phyloP scores from a whole-genome alignment of 53 echinoderm and acorn worm species.

The Actinopyga echinites region DNA sequence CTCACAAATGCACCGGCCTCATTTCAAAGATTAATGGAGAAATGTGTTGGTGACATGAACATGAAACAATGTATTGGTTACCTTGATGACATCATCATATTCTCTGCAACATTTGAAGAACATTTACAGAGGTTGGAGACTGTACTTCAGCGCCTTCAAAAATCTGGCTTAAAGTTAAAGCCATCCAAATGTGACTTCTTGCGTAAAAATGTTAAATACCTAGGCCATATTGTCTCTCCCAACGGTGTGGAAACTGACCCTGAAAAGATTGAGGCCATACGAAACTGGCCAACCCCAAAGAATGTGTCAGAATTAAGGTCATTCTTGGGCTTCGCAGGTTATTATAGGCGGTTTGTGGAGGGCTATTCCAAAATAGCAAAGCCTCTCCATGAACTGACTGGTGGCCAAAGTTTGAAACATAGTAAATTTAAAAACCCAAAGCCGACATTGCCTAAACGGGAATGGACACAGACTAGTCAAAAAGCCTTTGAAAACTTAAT shows the following conservation, averaged over 20 bases:
- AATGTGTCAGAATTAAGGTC: conserved; percentile 45
- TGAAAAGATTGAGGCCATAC: conserved; percentile 49
- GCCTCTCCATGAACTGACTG: too few species aligned
- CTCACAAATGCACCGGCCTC: conserved; percentile 5
- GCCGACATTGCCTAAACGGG: too few species aligned
- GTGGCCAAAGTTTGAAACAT: conserved; percentile 54
- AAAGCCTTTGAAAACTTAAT: too few species aligned
- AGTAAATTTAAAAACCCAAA: too few species aligned
- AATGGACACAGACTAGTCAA: neutral
- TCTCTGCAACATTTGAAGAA: conserved; percentile 36
- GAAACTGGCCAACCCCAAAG: conserved; percentile 49
- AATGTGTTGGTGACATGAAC: too few species aligned
- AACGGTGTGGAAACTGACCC: too few species aligned
- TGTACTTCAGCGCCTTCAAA: conserved; percentile 29
- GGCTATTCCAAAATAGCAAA: too few species aligned
- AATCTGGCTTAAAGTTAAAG: conserved; percentile 57
- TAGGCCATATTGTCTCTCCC: conserved; percentile 51
- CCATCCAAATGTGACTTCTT: too few species aligned
- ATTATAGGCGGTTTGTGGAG: too few species aligned
- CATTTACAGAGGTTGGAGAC: conserved; percentile 42
- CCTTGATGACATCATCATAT: conserved; percentile 52
- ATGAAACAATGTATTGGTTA: conserved; percentile 49
- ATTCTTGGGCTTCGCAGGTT: too few species aligned
- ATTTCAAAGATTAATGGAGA: too few species aligned
- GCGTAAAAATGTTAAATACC: conserved; percentile 45